Conservation (phyloP, 2,797 vertebrate species). For the Rhabdophis nuchalis region DNA sequence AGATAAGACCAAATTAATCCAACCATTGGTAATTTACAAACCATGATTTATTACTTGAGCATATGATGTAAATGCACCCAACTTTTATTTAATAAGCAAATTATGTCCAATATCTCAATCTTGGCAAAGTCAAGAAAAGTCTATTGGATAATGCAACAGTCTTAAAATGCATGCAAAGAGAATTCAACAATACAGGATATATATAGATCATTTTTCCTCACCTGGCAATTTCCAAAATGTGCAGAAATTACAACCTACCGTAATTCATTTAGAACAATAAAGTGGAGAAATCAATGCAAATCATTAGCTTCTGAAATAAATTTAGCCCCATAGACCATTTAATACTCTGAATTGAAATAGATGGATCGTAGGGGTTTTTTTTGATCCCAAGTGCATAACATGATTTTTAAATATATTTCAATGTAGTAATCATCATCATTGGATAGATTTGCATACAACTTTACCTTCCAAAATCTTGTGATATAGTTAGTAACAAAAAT, state of each 20-base stretch:
- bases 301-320: not conserved
- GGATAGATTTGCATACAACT: not conserved
- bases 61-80: not conserved
- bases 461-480: not conserved
- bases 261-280: not conserved
- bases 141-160: not conserved
- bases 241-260: not conserved
- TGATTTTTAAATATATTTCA: not conserved
- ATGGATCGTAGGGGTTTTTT: not conserved
- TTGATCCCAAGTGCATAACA: not conserved
- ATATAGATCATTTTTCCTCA: not conserved
- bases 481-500: not conserved
- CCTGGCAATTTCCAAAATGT: not conserved
- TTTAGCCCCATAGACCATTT: not conserved
- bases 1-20: slow-evolving; percentile 13
- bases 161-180: not conserved
- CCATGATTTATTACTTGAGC: not conserved
- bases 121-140: not conserved
- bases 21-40: not conserved
- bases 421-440: not conserved
- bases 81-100: not conserved
- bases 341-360: not conserved
- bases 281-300: not conserved
- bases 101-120: not conserved
- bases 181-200: not conserved